Percentiles rank a stretch among this genome's conserved stretches.
These are phyloP conservation scores for Callipepla californica DNA, from an alignment of 2,113 vertebrate genomes.

Conservation along the genomic window DNA sequence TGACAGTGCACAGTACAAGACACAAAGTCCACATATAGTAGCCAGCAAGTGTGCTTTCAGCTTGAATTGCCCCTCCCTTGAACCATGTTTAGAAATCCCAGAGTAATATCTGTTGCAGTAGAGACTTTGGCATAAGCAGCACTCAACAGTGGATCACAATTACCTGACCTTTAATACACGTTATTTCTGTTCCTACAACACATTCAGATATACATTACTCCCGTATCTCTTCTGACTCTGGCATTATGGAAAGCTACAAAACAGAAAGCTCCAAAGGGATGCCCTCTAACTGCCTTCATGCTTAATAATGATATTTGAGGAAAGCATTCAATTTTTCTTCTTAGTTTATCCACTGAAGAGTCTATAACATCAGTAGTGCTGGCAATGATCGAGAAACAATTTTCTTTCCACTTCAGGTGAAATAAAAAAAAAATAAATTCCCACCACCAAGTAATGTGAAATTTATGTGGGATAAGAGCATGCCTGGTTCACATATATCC, in stretches of 20 bases:
- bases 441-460: not conserved
- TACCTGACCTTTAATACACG: not conserved
- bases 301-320: not conserved
- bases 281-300: not conserved
- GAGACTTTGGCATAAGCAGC: not conserved
- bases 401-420: not conserved
- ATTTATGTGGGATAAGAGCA: not conserved
- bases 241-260: not conserved
- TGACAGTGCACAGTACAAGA: not conserved
- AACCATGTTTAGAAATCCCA: not conserved
- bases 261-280: not conserved
- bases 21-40: not conserved
- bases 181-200: not conserved
- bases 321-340: not conserved
- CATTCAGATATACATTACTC: not conserved
- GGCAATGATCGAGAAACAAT: not conserved
- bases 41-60: not conserved
- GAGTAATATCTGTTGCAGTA: not conserved
- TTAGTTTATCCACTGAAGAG: not conserved
- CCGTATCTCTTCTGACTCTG: not conserved
- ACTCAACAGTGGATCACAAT: not conserved
- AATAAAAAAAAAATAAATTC: not conserved
- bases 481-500: not conserved
- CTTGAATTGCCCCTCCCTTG: not conserved
- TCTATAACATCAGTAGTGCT: not conserved